These are phyloP conservation scores for Ariolimax columbianus DNA, from an alignment of 2,888 invertebrate genomes.

Conservation along the genomic window DNA sequence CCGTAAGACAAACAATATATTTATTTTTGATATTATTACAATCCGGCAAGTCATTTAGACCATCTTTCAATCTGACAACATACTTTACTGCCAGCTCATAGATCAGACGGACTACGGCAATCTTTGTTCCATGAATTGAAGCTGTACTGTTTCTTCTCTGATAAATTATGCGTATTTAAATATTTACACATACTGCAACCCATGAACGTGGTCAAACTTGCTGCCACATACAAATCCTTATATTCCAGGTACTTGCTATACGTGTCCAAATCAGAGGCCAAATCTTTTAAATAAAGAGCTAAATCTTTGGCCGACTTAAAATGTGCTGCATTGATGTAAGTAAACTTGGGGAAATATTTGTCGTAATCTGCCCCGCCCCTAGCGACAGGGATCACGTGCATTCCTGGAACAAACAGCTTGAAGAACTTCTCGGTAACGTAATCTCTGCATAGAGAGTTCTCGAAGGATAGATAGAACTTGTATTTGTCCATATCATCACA, in stretches of 20 bases:
- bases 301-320: slow-evolving; percentile 42
- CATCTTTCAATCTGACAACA: no score
- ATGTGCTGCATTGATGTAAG: slow-evolving; percentile 49
- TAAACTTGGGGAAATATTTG: slow-evolving; percentile 27
- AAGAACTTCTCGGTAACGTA: slow-evolving; percentile 51
- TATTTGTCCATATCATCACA: slow-evolving; percentile 11
- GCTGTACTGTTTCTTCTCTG: neutral
- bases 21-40: no score
- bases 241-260: slow-evolving; percentile 47
- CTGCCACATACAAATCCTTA: slow-evolving; percentile 41
- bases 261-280: slow-evolving; percentile 30
- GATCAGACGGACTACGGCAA: neutral
- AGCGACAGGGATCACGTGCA: slow-evolving; percentile 33
- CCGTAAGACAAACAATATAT: no score
- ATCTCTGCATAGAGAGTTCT: slow-evolving; percentile 47
- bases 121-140: neutral
- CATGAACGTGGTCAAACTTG: neutral
- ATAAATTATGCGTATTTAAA: neutral
- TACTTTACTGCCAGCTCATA: no score
- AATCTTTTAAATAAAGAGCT: slow-evolving; percentile 46
- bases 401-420: neutral
- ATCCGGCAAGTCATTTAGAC: no score
- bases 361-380: slow-evolving; percentile 41
- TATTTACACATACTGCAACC: neutral
- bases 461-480: slow-evolving; percentile 51